Base-by-base conservation (phyloP, 2,888 invertebrate species). In the Amphipoea lucens region DNA sequence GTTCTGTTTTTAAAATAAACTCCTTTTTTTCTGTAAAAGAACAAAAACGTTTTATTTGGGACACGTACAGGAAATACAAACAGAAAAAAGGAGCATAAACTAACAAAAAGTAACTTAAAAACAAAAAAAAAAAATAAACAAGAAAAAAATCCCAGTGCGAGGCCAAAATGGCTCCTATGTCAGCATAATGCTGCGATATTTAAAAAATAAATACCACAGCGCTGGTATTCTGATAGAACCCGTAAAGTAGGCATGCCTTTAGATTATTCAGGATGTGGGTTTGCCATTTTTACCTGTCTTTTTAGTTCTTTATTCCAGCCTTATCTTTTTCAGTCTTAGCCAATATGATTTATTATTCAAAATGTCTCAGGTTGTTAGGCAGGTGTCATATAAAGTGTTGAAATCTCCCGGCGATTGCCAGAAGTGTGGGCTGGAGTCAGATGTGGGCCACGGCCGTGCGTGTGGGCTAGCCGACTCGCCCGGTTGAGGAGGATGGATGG, bases 391-490 rank as follows among this genome's bases (percentile, higher is more conserved):
- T 91, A 90, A 93, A 91, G 91, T 93, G 92, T 94, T 94, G 92
- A 91, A 93, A 93, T 91, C 91, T 92, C 82, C 89, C 83, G 86
- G 70, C 85, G 81, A 87, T 77, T 95, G 95, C 94, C 95, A 95
- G 93, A 90, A 90, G 94, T 94, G 96, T 96, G 95, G 96, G 96
- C 89, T 85, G 94, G 89, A 92, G 90, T 84, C 91, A 91, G 87
- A 96, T 94, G 92, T 94, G 90, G 94, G 95, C 94, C 96, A 94
- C 91, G 95, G 95, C 88, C 94, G 90, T 88, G 29, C 68, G 54
- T 80, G 71, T 82, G 81, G 76, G 74, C 48, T 54, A 79, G 63
- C 74, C 63, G 73, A 65, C 68, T 71, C 65, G 71, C 51, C 74
- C 81, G 80, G 78, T 78, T 29, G 14, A 11, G 65, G 69, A 85